Conservation (phyloP, 1,140 invertebrate species). For the Diuraphis noxia region DNA sequence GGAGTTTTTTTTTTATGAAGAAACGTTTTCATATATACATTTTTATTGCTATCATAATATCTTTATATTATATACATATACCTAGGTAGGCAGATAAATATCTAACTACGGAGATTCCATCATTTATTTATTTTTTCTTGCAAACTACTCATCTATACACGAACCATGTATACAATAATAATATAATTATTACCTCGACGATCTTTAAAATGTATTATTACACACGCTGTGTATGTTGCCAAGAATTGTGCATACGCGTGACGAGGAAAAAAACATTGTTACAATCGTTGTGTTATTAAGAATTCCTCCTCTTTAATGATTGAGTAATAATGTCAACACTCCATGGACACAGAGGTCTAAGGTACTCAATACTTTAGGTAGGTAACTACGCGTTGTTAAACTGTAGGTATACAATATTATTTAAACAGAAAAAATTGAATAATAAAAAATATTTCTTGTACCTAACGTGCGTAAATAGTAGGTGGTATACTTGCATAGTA, state of each 20-base stretch:
- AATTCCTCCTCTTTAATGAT: neutral
- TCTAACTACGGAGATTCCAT: neutral
- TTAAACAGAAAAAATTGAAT: neutral
- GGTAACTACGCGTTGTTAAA: neutral
- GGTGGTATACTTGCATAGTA: neutral
- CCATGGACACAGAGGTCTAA: neutral
- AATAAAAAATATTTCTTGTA: neutral
- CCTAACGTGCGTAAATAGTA: neutral
- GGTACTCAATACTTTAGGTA: neutral
- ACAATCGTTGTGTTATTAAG: neutral
- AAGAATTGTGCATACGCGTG: neutral
- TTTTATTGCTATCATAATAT: neutral
- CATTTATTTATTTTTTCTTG: neutral
- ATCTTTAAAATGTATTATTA: slow-evolving; percentile 12
- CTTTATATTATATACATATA: neutral
- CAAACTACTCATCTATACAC: neutral
- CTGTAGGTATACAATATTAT: neutral
- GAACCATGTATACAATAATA: neutral
- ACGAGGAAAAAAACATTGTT: slow-evolving; percentile 15
- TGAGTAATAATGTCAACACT: neutral
- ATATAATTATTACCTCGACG: neutral
- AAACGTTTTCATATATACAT: neutral
- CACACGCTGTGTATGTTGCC: neutral
- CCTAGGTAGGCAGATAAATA: too few relatives aligned
- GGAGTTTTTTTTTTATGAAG: neutral